Evolutionary conservation across 2,113 vertebrate genomes (phyloP), one percentile per base, ranked within the genome.

Genomic region (Neomonachus schauinslandi): DNA sequence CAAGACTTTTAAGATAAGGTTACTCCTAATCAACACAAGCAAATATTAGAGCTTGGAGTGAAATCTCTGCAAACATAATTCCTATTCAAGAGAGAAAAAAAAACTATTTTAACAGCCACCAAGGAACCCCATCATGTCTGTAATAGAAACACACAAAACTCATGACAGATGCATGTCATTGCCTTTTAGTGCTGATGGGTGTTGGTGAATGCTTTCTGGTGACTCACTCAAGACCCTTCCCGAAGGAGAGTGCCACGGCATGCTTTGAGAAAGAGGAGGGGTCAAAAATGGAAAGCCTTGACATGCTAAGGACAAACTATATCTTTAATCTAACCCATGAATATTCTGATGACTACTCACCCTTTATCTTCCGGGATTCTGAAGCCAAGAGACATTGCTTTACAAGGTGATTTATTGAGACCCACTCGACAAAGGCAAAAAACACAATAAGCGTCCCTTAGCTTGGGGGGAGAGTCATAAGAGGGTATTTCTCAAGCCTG

Each of bases 151-250:
- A 26, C 18, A 3, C 0, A 8, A 12, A 26, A 4, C 5, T 22
- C 31, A 0, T 21, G 49, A 6, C 2, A 8, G n/a, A 28, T 33
- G 10, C 3, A 1, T 18, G 28, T 14, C 15, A 1, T 7, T 8
- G n/a, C 19, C 39, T 93, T 8, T 51, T 16, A 22, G 82, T 12
- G 2, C 5, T 3, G 10, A 63, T 22, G 18, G 3, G n/a, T 2
- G 7, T 9, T 9, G 5, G 49, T 21, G n/a, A 15, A 26, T 21
- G 61, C 39, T 89, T 39, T n/a, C 63, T 46, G 49, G 7, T 4
- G 51, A 15, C 69, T 49, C 7, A 2, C 49, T 51, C 1, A 14
- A 39, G 39, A 77, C 9, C 10, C 4, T 36, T 36, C 55, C 53
- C 33, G 5, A n/a, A 42, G 79, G 42, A 4, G 39, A 39, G 31